These are phyloP conservation scores for Oceanites oceanicus DNA, from an alignment of 2,113 vertebrate species.

Conservation along the genomic window DNA sequence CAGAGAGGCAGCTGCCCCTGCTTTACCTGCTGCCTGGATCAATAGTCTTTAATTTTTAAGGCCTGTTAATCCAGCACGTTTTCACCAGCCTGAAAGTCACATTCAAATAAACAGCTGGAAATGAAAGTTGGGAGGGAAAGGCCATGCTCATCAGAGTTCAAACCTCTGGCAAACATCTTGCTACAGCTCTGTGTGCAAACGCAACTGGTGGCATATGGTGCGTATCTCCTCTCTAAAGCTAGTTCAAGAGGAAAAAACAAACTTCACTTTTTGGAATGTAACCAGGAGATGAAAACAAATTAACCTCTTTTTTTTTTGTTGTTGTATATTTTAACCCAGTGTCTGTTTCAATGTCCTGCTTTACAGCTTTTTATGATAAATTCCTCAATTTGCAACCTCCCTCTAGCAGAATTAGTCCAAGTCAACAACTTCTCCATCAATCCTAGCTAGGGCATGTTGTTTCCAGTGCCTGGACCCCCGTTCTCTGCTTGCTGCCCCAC, in stretches of 20 bases:
- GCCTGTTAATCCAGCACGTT: conserved; percentile 7
- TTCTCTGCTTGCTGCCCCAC: not conserved
- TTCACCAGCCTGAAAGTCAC: conserved; percentile 12
- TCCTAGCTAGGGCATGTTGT: not conserved
- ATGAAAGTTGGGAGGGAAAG: not conserved
- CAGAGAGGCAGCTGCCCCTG: not conserved
- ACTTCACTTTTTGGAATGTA: conserved; percentile 44
- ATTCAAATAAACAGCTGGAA: conserved; percentile 47
- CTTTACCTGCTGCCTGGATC: not conserved
- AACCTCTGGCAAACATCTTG: conserved; percentile 30
- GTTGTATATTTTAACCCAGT: conserved; percentile 1
- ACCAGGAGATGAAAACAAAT: conserved; percentile 66
- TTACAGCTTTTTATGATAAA: conserved; percentile 12
- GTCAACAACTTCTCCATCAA: not conserved
- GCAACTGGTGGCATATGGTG: conserved; percentile 9
- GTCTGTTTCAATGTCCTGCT: conserved; percentile 39
- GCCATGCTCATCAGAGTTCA: not conserved
- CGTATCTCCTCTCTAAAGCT: conserved; percentile 24
- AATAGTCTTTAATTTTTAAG: not conserved
- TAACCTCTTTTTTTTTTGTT: not conserved
- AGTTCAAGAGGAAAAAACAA: conserved; percentile 48
- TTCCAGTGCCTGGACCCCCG: not conserved
- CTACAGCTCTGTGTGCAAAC: not conserved
- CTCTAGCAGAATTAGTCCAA: not conserved
- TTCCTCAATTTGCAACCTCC: conserved; percentile 10